These are phyloP conservation scores for Tachystola acroxantha DNA, from an alignment of 2,888 invertebrate genomes.

Conservation along the genomic window DNA sequence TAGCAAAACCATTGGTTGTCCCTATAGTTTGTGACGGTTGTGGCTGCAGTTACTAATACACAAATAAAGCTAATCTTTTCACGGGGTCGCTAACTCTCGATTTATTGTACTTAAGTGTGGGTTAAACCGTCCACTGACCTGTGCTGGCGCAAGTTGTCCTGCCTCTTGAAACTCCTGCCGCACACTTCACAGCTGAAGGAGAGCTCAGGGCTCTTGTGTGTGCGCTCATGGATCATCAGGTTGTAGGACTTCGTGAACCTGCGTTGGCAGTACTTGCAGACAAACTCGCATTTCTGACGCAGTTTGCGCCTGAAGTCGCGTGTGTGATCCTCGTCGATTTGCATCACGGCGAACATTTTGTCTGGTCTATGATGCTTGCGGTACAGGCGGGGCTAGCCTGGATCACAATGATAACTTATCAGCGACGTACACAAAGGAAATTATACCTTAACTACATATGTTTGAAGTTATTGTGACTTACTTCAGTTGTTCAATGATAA, in stretches of 20 bases:
- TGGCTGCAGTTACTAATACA: no score
- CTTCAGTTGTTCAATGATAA: no score
- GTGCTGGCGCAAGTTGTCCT: slow-evolving; percentile 97
- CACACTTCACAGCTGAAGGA: slow-evolving; percentile 98
- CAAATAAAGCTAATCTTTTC: no score
- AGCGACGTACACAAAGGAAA: slow-evolving; percentile 19
- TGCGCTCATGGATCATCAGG: slow-evolving; percentile 98
- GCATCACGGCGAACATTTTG: slow-evolving; percentile 94
- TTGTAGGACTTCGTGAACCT: slow-evolving; percentile 99
- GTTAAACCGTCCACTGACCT: slow-evolving; percentile 79
- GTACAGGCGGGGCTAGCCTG: slow-evolving; percentile 73
- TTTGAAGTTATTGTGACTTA: background rate
- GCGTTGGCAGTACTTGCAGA: slow-evolving; percentile 98
- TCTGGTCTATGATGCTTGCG: slow-evolving; percentile 69
- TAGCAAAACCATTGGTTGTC: no score
- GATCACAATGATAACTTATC: slow-evolving; percentile 66
- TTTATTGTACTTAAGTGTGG: no score
- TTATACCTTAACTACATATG: background rate
- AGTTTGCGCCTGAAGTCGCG: slow-evolving; percentile 92
- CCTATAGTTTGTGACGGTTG: no score
- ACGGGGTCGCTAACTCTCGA: no score
- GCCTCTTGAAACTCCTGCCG: slow-evolving; percentile 97
- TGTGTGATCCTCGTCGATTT: slow-evolving; percentile 92
- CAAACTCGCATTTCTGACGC: slow-evolving; percentile 97
- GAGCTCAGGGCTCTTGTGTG: slow-evolving; percentile 97